Evolutionary conservation across 1,140 invertebrate genomes (phyloP).

Genomic region (Tetramorium parvispinum): DNA sequence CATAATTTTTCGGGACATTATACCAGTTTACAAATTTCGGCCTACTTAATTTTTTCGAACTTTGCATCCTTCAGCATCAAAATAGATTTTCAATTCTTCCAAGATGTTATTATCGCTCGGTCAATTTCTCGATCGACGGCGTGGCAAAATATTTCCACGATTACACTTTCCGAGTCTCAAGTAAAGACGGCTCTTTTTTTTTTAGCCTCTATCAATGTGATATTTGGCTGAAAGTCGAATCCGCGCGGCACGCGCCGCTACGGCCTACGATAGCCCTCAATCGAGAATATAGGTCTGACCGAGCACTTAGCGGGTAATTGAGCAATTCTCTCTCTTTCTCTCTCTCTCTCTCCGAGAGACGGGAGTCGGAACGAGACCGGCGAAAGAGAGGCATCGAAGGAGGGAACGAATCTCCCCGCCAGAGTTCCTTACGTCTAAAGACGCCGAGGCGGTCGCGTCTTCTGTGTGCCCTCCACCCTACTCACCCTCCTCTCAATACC

Average conservation of each 20-base stretch:
- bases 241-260: constrained; percentile 20
- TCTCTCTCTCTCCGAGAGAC: too few relatives aligned
- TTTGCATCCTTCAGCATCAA: too few relatives aligned
- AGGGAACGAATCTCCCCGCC: constrained; percentile 44
- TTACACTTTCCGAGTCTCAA: not conserved
- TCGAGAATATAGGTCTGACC: constrained; percentile 81
- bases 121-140: too few relatives aligned
- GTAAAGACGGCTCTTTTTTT: not conserved
- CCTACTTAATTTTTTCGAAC: too few relatives aligned
- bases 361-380: constrained; percentile 5
- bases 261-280: constrained; percentile 61
- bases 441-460: constrained; percentile 73
- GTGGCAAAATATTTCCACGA: not conserved
- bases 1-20: too few relatives aligned
- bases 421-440: constrained; percentile 69
- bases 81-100: too few relatives aligned
- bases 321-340: constrained; percentile 81
- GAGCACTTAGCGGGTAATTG: constrained; percentile 85
- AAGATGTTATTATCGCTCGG: too few relatives aligned
- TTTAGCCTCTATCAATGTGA: not conserved
- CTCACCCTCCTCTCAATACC: constrained; percentile 28
- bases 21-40: too few relatives aligned
- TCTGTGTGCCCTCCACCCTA: constrained; percentile 58
- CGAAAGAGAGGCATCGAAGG: constrained; percentile 29
- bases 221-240: constrained; percentile 28